Conservation (phyloP, 2,888 invertebrate species). For the Aradus depressus region DNA sequence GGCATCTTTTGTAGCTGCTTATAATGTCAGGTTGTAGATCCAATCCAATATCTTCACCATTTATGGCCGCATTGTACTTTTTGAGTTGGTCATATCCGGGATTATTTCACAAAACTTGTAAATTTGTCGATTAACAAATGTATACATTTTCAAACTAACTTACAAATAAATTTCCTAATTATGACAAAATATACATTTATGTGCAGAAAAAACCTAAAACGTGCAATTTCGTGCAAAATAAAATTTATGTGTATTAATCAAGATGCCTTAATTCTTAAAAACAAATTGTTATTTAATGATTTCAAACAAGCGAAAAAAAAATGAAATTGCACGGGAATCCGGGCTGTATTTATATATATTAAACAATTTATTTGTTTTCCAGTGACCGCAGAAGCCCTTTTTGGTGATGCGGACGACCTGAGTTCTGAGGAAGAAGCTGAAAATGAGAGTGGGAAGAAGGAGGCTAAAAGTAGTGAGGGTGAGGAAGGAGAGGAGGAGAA, state of each 20-base stretch:
- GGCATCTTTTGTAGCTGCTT: too few relatives aligned
- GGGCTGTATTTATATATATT: not conserved
- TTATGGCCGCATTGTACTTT: too few relatives aligned
- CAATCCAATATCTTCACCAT: too few relatives aligned
- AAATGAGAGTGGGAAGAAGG: slow-evolving; percentile 29
- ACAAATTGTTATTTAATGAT: not conserved
- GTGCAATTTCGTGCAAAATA: too few relatives aligned
- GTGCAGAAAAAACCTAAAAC: too few relatives aligned
- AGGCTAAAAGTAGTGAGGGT: slow-evolving; percentile 31
- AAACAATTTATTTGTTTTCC: slow-evolving; percentile 4
- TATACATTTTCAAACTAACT: too few relatives aligned
- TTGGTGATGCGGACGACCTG: slow-evolving; percentile 89
- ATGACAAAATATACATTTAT: too few relatives aligned
- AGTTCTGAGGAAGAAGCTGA: slow-evolving; percentile 58
- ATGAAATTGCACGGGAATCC: not conserved
- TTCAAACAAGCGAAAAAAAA: not conserved
- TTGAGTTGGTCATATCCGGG: too few relatives aligned
- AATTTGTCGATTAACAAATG: too few relatives aligned
- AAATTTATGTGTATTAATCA: not conserved
- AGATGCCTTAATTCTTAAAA: not conserved
- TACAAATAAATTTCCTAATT: too few relatives aligned
- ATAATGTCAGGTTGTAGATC: too few relatives aligned
- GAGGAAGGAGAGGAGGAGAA: slow-evolving; percentile 30
- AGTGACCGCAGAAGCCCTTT: slow-evolving; percentile 62
- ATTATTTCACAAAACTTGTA: too few relatives aligned